Base-by-base conservation (phyloP, 2,797 vertebrate genomes). In the Sandelia bainsii region DNA sequence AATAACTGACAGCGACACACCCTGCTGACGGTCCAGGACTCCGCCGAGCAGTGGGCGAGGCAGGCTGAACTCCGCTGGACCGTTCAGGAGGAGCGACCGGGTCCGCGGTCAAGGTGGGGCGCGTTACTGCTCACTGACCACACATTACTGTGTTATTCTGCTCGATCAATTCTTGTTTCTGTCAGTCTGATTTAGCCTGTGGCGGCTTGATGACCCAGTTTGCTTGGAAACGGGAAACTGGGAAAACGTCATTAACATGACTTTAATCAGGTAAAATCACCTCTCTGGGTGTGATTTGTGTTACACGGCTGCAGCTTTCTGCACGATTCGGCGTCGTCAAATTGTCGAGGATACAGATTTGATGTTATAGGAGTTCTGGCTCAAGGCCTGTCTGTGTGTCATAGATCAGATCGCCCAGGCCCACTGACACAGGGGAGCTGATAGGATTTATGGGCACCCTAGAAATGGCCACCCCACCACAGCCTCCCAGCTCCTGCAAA, bases 61-160 rank as follows among this genome's bases (percentile, higher is more conserved):
- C 86, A 50, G 79, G n/a, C 56, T 49, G 64, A 83, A 82, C 72
- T 85, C 84, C 72, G 59, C 70, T 4, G 86, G 75, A 80, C 50
- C 64, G 71, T 23, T 40, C 69, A 29, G 86, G 42, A 39, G 88
- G 68, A 86, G 72, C 79, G 79, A 83, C 77, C 81, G 78, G 69
- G 73, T 75, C 82, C 80, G 68, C 61, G 87, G 82, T 85, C 82
- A 91, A 92, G 91, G 92, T 91, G 92, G 89, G 91, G 86, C 87
- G 69, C 23, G 0, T 60, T 49, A 57, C 44, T 51, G 19, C 22
- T 8, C 34, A 73, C 8, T 5, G 27, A 29, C 6, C 27, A 29
- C 27, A 29, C 48, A 23, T 62, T 16, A 46, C 6, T 73, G 65
- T 62, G 71, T 58, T 60, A 69, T 10, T 80, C 52, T 86, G 69